Conservation (phyloP, 2,113 vertebrate genomes). For the Pygoscelis antarcticus region DNA sequence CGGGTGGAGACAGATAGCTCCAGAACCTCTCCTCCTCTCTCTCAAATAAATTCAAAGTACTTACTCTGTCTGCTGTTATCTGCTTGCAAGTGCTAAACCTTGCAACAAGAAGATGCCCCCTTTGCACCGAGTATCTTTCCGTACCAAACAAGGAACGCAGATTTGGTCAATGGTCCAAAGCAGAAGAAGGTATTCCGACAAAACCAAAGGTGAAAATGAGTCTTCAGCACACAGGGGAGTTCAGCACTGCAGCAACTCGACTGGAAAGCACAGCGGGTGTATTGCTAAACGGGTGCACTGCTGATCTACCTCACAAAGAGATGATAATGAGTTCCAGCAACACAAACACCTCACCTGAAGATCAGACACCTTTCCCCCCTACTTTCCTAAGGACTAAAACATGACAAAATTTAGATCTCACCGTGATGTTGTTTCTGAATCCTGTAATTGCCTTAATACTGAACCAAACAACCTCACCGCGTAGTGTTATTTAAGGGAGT, state of each 20-base stretch:
- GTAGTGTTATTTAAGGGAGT: accelerated
- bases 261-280: accelerated
- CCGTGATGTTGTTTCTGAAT: accelerated
- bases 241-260: accelerated
- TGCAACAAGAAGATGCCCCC: not conserved
- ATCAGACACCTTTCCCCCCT: not conserved
- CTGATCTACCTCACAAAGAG: not conserved
- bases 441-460: accelerated
- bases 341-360: not conserved
- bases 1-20: not conserved
- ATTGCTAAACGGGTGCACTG: accelerated
- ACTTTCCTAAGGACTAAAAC: too few species aligned
- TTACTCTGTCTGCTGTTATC: not conserved
- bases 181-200: not conserved
- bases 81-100: not conserved
- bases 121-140: accelerated
- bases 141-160: not conserved
- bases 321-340: accelerated
- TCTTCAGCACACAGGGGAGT: not conserved
- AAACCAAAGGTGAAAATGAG: accelerated
- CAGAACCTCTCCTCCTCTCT: not conserved
- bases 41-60: not conserved
- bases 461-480: accelerated
- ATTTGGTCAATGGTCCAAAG: accelerated
- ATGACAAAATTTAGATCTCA: accelerated